Percentiles rank a stretch among this genome's conserved stretches.
Conservation (phyloP, 2,797 vertebrate species). For the Carapus acus region DNA sequence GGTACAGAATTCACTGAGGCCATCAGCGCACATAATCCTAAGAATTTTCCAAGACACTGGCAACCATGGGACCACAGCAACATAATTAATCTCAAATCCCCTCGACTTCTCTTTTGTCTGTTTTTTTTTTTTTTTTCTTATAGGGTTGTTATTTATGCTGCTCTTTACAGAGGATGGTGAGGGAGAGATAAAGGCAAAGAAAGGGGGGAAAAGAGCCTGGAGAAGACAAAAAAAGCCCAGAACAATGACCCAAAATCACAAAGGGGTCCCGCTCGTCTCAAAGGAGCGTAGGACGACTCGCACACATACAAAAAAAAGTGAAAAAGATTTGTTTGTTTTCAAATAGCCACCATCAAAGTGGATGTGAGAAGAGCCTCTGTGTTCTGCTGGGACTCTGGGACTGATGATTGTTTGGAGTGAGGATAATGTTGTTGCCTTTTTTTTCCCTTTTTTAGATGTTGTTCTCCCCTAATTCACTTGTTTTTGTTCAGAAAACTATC, state of each 20-base stretch:
- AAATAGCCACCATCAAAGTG: conserved; percentile 40
- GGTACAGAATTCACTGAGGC: not conserved
- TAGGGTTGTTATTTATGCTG: not conserved
- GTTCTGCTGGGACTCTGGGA: conserved; percentile 34
- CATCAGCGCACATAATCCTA: not conserved
- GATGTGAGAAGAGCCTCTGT: conserved; percentile 28
- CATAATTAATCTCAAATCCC: conserved; percentile 4
- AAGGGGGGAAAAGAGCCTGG: conserved; percentile 1
- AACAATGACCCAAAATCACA: conserved; percentile 18
- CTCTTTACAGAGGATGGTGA: conserved; percentile 1
- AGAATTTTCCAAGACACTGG: not conserved
- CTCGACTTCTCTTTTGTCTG: conserved; percentile 1
- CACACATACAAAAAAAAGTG: no score
- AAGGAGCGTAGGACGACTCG: conserved; percentile 27
- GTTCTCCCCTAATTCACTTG: conserved; percentile 50
- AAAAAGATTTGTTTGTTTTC: conserved; percentile 55
- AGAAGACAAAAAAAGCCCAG: conserved; percentile 1
- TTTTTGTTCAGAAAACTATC: conserved; percentile 43
- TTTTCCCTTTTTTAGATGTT: conserved; percentile 29
- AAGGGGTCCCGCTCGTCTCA: conserved; percentile 30
- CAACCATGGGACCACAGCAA: not conserved
- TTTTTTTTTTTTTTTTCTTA: conserved; percentile 1
- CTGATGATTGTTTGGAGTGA: conserved; percentile 50
- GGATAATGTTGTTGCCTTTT: conserved; percentile 32
- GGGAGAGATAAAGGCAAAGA: conserved; percentile 12